phyloP scores from a whole-genome alignment of 1,140 invertebrate species.

The Drosophila jambulina region DNA sequence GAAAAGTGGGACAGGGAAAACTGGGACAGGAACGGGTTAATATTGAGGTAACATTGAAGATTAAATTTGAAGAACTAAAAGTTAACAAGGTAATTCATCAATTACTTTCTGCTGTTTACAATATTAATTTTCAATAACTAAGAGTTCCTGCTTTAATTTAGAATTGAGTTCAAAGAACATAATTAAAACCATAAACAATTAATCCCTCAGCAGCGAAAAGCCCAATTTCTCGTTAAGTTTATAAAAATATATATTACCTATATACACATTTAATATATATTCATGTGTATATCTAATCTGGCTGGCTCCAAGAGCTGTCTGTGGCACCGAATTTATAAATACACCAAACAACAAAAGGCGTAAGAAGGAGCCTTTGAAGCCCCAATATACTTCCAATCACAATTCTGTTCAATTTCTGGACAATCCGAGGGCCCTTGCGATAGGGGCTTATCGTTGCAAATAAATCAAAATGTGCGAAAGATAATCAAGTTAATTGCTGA shows the following conservation, averaged over 20 bases:
- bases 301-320: conserved; percentile 56
- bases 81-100: neutral
- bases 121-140: neutral
- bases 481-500: conserved; percentile 79
- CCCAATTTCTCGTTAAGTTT: conserved; percentile 2
- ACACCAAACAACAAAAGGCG: conserved; percentile 7
- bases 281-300: conserved; percentile 57
- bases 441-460: conserved; percentile 61
- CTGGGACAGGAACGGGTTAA: neutral
- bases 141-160: neutral
- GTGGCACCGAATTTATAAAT: conserved; percentile 40
- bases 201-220: conserved; percentile 4
- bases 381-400: conserved; percentile 24
- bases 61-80: neutral
- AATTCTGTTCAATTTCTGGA: conserved; percentile 23
- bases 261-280: conserved; percentile 30
- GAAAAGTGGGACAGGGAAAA: conserved; percentile 18
- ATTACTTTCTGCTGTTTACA: neutral
- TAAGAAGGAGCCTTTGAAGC: conserved; percentile 6
- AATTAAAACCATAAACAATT: conserved; percentile 18
- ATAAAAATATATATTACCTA: neutral
- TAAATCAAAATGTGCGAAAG: conserved; percentile 72
- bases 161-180: neutral
- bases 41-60: neutral
- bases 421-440: conserved; percentile 39